Evolutionary conservation across 2,113 vertebrate genomes (phyloP), one percentile per base, ranked within the genome.

Genomic region (Albula glossodonta): DNA sequence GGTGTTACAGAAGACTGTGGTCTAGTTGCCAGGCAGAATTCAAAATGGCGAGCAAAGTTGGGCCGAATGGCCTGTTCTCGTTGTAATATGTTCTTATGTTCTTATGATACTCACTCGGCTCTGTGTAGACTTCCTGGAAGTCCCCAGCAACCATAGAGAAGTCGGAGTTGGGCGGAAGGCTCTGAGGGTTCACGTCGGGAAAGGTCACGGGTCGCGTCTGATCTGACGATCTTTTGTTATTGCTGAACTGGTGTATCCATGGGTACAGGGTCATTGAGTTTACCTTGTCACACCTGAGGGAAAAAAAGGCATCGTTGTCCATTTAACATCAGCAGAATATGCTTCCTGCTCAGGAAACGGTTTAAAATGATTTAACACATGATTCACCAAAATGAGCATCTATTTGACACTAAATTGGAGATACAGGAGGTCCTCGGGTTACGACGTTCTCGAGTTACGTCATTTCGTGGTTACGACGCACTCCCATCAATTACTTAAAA

Each of bases 111-210:
- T 96, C 90, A 99, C 98, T 95, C 93, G 95, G 89, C 70, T 99
- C 97, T 3, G 94, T 96, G 91, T 99, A 99, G 84, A 99, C 96
- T 92, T 99, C 98, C 88, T 97, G 96, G 93, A 99, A 99, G 94
- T 99, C 98, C 51, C 98, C 98, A 83, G 98, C 98, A 78, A 98
- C 98, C 98, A 99, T 99, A 88, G 98, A 99, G 93, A 99, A 99
- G 90, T 99, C 98, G 85, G 97, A 95, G 90, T 94, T 94, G 63
- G 90, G 89, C 74, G 98, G 97, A 92, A 99, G 96, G 90, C 96
- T 96, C 89, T 99, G 97, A 87, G 98, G 98, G 90, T 99, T 96
- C 90, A 99, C 95, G 90, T 99, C 98, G 79, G 98, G 98, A 87
- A 99, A 99, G 91, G 95, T 94, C 92, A 99, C 93, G 3, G 97